Conservation (phyloP, 2,797 vertebrate genomes). For the Vespertilio murinus region DNA sequence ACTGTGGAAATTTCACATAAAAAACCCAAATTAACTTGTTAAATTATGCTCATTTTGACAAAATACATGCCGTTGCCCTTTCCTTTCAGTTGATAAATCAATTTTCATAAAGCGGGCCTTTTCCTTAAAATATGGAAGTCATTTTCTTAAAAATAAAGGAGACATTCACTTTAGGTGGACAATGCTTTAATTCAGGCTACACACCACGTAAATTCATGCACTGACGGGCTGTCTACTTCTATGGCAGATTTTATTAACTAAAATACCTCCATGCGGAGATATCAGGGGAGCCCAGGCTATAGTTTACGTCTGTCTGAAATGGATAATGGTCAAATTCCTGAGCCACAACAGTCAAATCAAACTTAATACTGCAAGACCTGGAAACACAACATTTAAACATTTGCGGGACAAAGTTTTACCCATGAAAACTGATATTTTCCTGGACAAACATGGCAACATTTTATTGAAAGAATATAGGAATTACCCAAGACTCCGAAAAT, state of each 20-base stretch:
- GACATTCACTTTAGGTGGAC: constrained; percentile 22
- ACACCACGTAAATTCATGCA: background rate
- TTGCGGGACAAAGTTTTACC: background rate
- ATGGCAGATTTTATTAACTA: constrained; percentile 46
- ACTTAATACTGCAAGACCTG: background rate
- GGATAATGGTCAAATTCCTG: constrained; percentile 33
- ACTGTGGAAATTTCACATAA: background rate
- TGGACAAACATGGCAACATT: constrained; percentile 44
- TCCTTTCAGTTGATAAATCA: constrained; percentile 52
- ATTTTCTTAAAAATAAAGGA: constrained; percentile 64
- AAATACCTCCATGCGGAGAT: constrained; percentile 32
- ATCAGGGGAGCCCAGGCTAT: constrained; percentile 33
- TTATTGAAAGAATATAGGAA: constrained; percentile 65
- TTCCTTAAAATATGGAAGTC: constrained; percentile 52
- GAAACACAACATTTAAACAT: background rate
- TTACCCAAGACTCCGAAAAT: constrained; percentile 67
- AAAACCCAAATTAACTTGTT: constrained; percentile 11
- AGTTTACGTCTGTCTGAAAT: constrained; percentile 20
- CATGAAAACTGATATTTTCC: constrained; percentile 58
- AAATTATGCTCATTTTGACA: constrained; percentile 22
- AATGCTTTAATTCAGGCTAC: constrained; percentile 64
- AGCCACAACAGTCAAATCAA: constrained; percentile 7
- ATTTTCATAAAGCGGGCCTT: constrained; percentile 53
- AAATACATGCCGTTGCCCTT: constrained; percentile 24
- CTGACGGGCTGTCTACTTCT: background rate